phyloP scores from a whole-genome alignment of 2,113 vertebrate genomes.

The Loxodonta africana region DNA sequence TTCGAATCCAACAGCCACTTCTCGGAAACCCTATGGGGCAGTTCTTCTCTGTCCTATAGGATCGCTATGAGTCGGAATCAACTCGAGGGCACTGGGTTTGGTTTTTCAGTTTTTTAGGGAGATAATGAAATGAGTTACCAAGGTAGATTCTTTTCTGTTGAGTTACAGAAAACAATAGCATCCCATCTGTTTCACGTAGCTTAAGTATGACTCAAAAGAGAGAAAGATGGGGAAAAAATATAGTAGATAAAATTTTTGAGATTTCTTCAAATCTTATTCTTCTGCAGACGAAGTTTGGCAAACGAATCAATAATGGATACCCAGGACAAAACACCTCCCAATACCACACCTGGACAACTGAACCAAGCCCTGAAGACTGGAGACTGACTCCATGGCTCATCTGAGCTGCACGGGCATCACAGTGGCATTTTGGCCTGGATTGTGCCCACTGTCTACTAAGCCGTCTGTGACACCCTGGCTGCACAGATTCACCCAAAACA shows the following conservation, averaged over 20 bases:
- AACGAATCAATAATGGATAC: neutral
- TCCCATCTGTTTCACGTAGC: neutral
- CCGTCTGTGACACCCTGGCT: neutral
- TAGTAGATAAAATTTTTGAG: neutral
- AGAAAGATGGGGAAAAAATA: neutral
- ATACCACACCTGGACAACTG: neutral
- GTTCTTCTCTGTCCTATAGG: too few relatives aligned
- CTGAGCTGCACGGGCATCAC: neutral
- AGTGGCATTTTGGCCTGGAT: neutral
- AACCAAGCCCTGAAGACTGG: neutral
- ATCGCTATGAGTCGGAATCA: too few relatives aligned
- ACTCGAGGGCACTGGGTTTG: too few relatives aligned
- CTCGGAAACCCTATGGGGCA: too few relatives aligned
- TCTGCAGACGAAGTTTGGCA: neutral
- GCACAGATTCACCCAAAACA: neutral
- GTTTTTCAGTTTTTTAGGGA: neutral
- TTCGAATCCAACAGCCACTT: too few relatives aligned
- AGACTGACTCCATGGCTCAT: accelerated
- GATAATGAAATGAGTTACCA: neutral
- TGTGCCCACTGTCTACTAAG: neutral
- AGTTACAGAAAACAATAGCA: neutral
- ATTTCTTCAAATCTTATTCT: neutral
- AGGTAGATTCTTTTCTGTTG: neutral
- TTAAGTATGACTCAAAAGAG: neutral
- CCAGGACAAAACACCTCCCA: neutral